A percentile compares a stretch with the other conserved stretches of the same genome.
Conservation (phyloP, 2,113 vertebrate species). For the Mastomys natalensis region DNA sequence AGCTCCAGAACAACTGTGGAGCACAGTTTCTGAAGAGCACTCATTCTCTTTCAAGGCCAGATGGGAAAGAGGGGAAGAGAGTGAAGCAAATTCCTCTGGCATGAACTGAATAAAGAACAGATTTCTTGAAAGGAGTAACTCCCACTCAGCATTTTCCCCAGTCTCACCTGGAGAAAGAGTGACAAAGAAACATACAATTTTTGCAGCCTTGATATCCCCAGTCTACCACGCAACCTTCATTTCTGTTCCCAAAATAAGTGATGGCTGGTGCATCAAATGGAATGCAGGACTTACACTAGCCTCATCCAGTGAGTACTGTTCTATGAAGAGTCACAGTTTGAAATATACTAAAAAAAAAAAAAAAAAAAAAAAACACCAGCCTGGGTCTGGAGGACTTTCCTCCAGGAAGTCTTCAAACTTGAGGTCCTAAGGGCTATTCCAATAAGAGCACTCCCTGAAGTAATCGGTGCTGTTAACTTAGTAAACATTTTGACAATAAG, state of each 20-base stretch:
- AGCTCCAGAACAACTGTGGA: neutral
- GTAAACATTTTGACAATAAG: neutral
- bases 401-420: constrained; percentile 20
- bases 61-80: neutral
- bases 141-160: too few relatives aligned
- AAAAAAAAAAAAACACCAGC: neutral
- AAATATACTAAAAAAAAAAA: neutral
- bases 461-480: neutral
- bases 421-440: neutral
- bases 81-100: neutral
- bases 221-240: neutral
- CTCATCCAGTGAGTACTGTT: neutral
- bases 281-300: neutral
- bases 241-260: neutral
- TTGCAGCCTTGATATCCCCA: neutral
- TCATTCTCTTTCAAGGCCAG: neutral
- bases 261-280: neutral
- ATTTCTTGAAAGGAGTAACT: neutral
- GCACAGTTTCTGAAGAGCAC: neutral
- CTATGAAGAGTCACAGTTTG: neutral
- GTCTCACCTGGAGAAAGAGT: constrained; percentile 23
- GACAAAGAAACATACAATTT: neutral
- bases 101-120: neutral
- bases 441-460: constrained; percentile 32
- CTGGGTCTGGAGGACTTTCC: neutral